Evolutionary conservation across 2,888 invertebrate genomes (phyloP).

Genomic region (Cantharis lateralis): DNA sequence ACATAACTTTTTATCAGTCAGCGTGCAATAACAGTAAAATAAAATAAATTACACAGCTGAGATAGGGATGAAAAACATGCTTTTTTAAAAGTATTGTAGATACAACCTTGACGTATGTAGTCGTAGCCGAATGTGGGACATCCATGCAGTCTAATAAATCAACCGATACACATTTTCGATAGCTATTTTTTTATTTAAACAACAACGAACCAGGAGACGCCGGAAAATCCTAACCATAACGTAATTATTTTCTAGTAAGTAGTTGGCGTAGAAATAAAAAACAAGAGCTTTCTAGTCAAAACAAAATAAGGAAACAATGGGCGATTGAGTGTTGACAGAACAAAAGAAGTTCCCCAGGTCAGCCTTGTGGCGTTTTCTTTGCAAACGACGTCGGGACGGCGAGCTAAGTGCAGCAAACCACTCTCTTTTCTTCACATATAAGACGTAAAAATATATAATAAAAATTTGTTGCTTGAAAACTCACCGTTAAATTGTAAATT

Average conservation of each 20-base stretch:
- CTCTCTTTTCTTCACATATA: conserved; percentile 8
- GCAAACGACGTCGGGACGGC: conserved; percentile 12
- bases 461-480: conserved; percentile 12
- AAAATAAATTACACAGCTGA: conserved; percentile 27
- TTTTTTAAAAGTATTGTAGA: conserved; percentile 29
- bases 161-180: conserved; percentile 4
- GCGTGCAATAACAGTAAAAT: conserved; percentile 7
- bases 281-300: conserved; percentile 24
- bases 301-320: conserved; percentile 33
- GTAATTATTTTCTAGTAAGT: neutral
- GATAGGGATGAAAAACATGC: conserved; percentile 24
- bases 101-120: conserved; percentile 26
- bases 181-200: neutral
- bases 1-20: conserved; percentile 11
- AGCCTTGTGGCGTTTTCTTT: conserved; percentile 31
- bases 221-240: neutral
- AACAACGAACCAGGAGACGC: too few relatives aligned
- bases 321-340: conserved; percentile 36
- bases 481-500: neutral
- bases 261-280: conserved; percentile 12
- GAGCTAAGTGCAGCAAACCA: conserved; percentile 2
- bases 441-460: conserved; percentile 15
- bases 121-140: conserved; percentile 15
- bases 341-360: conserved; percentile 34
- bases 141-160: conserved; percentile 21